Percentiles rank a stretch among this genome's conserved stretches.
Conservation (phyloP, 1,140 invertebrate species). For the Pollicipes pollicipes region DNA sequence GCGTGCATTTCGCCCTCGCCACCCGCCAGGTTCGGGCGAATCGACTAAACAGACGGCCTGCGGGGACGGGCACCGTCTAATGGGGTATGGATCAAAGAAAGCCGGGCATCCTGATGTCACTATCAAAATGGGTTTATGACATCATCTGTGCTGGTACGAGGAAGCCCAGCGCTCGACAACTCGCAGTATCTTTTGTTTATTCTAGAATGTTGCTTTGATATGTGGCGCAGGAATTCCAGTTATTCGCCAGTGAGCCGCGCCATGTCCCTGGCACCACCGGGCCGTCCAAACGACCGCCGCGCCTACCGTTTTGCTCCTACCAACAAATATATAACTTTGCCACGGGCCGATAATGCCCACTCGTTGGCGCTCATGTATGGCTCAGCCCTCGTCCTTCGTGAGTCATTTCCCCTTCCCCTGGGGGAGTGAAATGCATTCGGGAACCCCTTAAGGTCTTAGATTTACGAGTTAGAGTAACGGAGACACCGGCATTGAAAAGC, state of each 20-base stretch:
- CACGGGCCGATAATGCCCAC: too few relatives aligned
- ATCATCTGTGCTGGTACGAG: neutral
- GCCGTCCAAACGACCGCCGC: too few relatives aligned
- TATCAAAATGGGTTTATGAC: constrained; percentile 2
- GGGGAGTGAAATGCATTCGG: too few relatives aligned
- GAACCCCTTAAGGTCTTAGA: too few relatives aligned
- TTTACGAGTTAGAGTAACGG: too few relatives aligned
- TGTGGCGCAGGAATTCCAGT: neutral
- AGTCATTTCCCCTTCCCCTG: too few relatives aligned
- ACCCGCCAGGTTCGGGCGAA: neutral
- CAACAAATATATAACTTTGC: too few relatives aligned
- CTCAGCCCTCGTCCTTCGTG: too few relatives aligned
- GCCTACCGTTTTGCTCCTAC: too few relatives aligned
- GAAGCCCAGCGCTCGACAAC: neutral
- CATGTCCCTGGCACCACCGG: too few relatives aligned
- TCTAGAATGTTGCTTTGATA: neutral
- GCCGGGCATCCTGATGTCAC: neutral
- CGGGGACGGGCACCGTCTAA: neutral
- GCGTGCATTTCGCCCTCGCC: neutral
- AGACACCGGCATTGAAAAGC: too few relatives aligned
- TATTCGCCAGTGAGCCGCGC: neutral
- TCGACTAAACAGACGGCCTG: neutral
- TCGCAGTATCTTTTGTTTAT: neutral
- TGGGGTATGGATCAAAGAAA: neutral
- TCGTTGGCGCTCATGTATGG: too few relatives aligned